Evolutionary conservation across 2,888 invertebrate genomes (phyloP), one percentile per base, ranked within the genome.

Genomic region (Drosophila meridionalis): DNA sequence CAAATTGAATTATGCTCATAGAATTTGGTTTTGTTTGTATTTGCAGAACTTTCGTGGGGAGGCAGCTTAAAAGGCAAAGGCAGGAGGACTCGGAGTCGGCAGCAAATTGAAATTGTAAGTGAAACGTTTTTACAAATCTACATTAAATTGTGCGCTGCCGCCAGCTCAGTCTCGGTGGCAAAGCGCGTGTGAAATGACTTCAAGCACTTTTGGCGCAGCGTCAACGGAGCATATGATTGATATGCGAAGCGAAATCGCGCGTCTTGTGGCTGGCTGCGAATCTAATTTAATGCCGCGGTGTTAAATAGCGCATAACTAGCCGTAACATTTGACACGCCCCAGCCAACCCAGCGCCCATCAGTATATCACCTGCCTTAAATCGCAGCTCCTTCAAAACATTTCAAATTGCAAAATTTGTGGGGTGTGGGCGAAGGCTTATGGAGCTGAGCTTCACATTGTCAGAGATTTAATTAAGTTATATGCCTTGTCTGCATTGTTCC

Each of bases 161-260:
- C 58, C 70, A 43, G 38, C 59, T 75, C 6, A 32, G 9, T 66
- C 61, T 42, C 43, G 68, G 53, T 61, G 11, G 50, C 63, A 63
- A 75, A 80, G 42, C 58, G 64, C 45, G 28, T 68, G 68, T 62
- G 64, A 73, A 79, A 72, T 73, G 69, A 69, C 45, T 69, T 69
- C 42, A 55, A 56, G 65, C 67, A 48, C 8, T 50, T 47, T 62
- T 61, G 56, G 42, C 64, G 61, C 48, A 58, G 60, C 58, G 67
- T 42, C 69, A 82, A 80, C 82, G 63, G 66, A 67, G 82, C 84
- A 87, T 82, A 82, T 85, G 87, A 87, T 87, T 87, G 82, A 87
- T 85, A 75, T 76, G 68, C 64, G 47, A 45, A 68, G n/a, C 62
- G 28, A 34, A 63, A 63, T 65, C 55, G 40, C 43, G 43, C 47